Evolutionary conservation across 2,113 vertebrate species (phyloP), one percentile per base, ranked within the genome.

Genomic region (Mirounga angustirostris): DNA sequence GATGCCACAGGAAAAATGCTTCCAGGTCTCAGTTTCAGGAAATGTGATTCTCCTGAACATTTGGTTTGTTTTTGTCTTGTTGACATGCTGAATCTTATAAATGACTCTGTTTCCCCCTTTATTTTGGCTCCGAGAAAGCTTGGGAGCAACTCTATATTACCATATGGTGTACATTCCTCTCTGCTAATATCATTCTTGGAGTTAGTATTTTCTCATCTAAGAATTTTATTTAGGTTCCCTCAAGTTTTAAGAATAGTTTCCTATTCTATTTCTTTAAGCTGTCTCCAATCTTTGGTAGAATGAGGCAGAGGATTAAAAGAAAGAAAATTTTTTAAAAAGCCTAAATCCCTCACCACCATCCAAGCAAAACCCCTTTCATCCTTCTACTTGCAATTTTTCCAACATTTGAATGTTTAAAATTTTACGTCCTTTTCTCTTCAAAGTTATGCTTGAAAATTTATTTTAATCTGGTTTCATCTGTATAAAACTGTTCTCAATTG

Each of bases 1-100:
- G 74, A 83, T 46, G 33, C 46, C 52, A 1, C 2, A 28, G 10
- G 43, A 21, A 89, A 90, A 52, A 50, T 16, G 28, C 59, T 86
- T 82, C 52, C 33, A 58, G 63, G 43, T 91, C 69, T 65, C 74
- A 90, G 56, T 24, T 58, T 69, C 40, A 90, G 94, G 74, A 96
- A 91, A 63, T 71, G 86, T 79, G 87, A 50, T 56, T 91, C 95
- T 93, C 22, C 73, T 82, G 78, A 95, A 93, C 54, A 80, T 95
- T 89, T 94, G 83, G 56, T 84, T 97, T 91, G 74, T 22, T 97
- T 89, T 90, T 78, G 63, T 85, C 74, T 97, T 96, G 74, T 86
- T 97, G 94, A 95, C 67, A 80, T 88, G 80, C 16, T 92, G 63
- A 80, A 43, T 94, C 92, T 95, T 95, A 94, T 63, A 90, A 95